phyloP scores from a whole-genome alignment of 92 coral and sea anemone species.

The Palythoa grandiflora region DNA sequence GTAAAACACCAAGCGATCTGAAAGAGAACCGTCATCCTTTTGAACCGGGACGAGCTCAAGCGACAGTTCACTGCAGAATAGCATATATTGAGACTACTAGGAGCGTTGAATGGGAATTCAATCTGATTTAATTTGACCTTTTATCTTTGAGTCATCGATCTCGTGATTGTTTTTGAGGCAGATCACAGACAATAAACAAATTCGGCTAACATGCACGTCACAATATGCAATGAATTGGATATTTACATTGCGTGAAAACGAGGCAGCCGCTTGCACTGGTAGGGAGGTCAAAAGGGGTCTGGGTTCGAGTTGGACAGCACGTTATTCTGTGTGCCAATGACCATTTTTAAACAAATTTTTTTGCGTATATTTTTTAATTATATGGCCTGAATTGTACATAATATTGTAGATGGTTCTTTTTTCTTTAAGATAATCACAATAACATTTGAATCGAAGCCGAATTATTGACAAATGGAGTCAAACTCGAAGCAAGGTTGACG shows the following conservation, averaged over 20 bases:
- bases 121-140: no score
- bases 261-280: no score
- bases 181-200: no score
- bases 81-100: no score
- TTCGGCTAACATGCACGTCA: no score
- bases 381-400: not conserved
- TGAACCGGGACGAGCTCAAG: not conserved
- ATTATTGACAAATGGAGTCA: not conserved
- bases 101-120: no score
- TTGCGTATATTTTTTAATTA: not conserved
- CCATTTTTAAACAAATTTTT: not conserved
- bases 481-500: conserved; percentile 5
- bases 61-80: no score
- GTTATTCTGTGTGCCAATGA: not conserved
- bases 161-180: no score
- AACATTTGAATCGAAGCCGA: not conserved
- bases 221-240: no score
- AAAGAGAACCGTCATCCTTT: not conserved
- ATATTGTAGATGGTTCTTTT: not conserved
- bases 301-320: conserved; percentile 15
- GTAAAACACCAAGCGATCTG: not conserved
- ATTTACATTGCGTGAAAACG: no score
- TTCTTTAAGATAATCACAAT: no score
- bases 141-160: no score
- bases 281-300: conserved; percentile 23